phyloP scores from a whole-genome alignment of 2,113 vertebrate species.

The Thermophis baileyi region DNA sequence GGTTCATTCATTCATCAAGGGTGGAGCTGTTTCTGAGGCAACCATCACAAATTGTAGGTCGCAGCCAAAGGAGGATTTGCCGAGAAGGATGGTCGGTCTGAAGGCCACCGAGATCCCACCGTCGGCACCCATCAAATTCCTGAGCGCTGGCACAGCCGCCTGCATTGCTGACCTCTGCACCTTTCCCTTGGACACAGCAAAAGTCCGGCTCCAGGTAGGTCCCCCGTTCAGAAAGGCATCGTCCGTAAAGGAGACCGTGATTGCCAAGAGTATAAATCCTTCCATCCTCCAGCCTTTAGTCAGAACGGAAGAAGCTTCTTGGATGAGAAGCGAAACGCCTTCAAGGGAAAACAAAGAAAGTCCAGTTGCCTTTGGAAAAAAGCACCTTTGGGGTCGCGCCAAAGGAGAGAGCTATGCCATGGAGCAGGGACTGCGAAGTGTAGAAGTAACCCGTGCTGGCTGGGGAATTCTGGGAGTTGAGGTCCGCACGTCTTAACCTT shows the following conservation, averaged over 20 bases:
- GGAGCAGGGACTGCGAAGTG: too few relatives aligned
- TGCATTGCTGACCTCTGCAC: slow-evolving; percentile 83
- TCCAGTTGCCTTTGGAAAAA: too few relatives aligned
- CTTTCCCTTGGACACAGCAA: slow-evolving; percentile 85
- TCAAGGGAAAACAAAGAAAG: too few relatives aligned
- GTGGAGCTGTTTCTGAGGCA: fast-evolving
- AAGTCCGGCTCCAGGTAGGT: slow-evolving; percentile 82
- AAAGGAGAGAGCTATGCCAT: too few relatives aligned
- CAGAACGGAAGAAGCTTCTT: too few relatives aligned
- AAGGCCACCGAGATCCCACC: slow-evolving; percentile 68
- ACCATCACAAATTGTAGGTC: fast-evolving
- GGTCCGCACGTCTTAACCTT: neutral
- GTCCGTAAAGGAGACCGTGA: neutral
- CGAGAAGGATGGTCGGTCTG: slow-evolving; percentile 63
- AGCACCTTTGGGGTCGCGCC: too few relatives aligned
- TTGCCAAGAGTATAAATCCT: too few relatives aligned
- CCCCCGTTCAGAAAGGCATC: fast-evolving
- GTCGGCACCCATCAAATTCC: slow-evolving; percentile 61
- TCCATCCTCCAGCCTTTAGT: too few relatives aligned
- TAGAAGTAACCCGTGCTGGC: too few relatives aligned
- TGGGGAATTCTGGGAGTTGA: neutral
- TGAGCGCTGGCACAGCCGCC: slow-evolving; percentile 78
- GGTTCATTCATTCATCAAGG: neutral
- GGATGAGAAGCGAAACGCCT: too few relatives aligned
- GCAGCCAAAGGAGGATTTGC: neutral